Evolutionary conservation across 2,888 invertebrate genomes (phyloP).

Genomic region (Rhyacophila evoluta): DNA sequence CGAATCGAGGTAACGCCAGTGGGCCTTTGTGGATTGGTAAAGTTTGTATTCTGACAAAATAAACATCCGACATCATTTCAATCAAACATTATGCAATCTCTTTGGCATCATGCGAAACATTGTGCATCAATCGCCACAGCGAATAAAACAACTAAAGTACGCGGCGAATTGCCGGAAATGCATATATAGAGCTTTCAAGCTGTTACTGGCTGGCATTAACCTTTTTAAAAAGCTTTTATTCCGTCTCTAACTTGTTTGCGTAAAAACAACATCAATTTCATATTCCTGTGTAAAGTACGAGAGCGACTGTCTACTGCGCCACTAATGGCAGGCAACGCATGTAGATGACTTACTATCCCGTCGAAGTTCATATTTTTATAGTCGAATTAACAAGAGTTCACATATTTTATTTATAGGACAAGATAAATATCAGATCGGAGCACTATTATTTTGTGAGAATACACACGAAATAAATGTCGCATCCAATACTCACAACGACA

Average conservation of each 20-base stretch:
- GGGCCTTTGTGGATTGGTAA: neutral
- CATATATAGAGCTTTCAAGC: slow-evolving; percentile 4
- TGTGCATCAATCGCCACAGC: slow-evolving; percentile 6
- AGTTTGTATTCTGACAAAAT: neutral
- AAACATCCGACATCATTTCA: no score
- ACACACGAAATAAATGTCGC: no score
- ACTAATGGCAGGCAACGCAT: slow-evolving; percentile 16
- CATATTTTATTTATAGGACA: no score
- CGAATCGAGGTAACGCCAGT: neutral
- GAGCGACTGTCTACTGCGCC: slow-evolving; percentile 1
- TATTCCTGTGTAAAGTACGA: slow-evolving; percentile 34
- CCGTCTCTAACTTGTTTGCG: slow-evolving; percentile 3
- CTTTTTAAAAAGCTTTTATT: no score
- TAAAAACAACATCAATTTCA: slow-evolving; percentile 37
- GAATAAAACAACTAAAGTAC: neutral
- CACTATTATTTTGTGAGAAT: no score
- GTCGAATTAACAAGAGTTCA: no score
- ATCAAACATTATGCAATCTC: neutral
- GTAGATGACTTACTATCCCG: neutral
- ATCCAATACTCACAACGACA: no score
- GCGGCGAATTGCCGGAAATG: neutral
- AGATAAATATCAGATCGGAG: no score
- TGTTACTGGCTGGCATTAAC: neutral
- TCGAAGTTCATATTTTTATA: no score
- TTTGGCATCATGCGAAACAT: neutral